Conservation (phyloP, 2,888 invertebrate species). For the Aphodius sticticus region DNA sequence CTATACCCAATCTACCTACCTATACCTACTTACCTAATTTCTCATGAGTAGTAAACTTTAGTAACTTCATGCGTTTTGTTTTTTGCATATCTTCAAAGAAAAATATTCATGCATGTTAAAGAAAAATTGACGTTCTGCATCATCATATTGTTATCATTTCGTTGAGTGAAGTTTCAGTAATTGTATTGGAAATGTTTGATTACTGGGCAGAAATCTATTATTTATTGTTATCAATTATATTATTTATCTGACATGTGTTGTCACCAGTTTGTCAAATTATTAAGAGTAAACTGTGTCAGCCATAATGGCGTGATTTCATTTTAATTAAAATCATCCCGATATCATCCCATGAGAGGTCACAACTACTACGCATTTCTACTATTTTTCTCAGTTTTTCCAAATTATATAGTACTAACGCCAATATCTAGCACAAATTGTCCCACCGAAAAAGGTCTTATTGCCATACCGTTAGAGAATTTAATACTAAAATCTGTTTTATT, state of each 20-base stretch:
- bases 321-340: constrained; percentile 11
- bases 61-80: too few species aligned
- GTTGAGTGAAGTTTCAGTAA: too few species aligned
- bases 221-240: neutral
- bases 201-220: too few species aligned
- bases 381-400: neutral
- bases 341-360: neutral
- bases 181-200: too few species aligned
- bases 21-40: too few species aligned
- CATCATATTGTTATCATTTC: too few species aligned
- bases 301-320: neutral
- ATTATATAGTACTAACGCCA: neutral
- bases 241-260: neutral
- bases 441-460: constrained; percentile 5
- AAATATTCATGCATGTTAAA: too few species aligned
- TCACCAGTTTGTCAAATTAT: neutral
- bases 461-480: neutral
- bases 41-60: too few species aligned
- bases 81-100: too few species aligned
- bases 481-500: neutral
- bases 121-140: too few species aligned
- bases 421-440: neutral
- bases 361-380: neutral
- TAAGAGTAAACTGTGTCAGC: neutral
- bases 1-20: too few species aligned